Percentiles rank a stretch among this genome's conserved stretches.
phyloP scores from a whole-genome alignment of 2,888 invertebrate genomes.

The Pristionchus fissidentatus region DNA sequence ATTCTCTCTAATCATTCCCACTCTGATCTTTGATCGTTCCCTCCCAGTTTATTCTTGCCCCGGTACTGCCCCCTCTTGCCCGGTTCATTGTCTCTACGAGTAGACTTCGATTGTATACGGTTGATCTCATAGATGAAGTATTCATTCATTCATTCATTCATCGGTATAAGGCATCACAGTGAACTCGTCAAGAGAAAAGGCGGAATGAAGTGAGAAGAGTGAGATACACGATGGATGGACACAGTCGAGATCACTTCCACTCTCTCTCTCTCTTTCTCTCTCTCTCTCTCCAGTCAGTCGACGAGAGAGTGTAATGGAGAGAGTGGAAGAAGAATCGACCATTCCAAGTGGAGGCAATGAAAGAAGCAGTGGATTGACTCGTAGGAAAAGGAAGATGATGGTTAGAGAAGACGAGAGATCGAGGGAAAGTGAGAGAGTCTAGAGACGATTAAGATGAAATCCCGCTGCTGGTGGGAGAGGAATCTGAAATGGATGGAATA shows the following conservation, averaged over 20 bases:
- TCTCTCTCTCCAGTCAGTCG: too few relatives aligned
- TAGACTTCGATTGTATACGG: background rate
- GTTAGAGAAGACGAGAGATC: background rate
- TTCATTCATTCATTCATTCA: background rate
- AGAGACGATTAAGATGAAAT: conserved; percentile 55
- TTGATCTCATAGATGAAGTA: conserved; percentile 40
- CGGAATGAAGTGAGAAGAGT: conserved; percentile 29
- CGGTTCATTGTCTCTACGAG: conserved; percentile 27
- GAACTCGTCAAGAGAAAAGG: conserved; percentile 19
- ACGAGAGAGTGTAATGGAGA: background rate
- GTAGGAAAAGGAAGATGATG: conserved; percentile 5
- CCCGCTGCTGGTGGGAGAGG: conserved; percentile 59
- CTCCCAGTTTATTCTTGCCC: background rate
- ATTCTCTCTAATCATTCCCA: conserved; percentile 16
- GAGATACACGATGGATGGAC: background rate
- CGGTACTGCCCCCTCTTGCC: conserved; percentile 13
- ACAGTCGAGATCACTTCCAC: background rate
- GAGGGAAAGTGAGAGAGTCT: background rate
- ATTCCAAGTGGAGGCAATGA: background rate
- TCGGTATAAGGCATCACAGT: background rate
- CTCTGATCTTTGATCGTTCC: conserved; percentile 14
- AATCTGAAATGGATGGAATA: conserved; percentile 50
- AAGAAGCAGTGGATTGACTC: background rate
- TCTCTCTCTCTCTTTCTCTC: too few relatives aligned
- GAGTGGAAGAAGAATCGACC: background rate